Evolutionary conservation across 2,888 invertebrate species (phyloP), one percentile per base, ranked within the genome.

Genomic region (Oscheius sp.): DNA sequence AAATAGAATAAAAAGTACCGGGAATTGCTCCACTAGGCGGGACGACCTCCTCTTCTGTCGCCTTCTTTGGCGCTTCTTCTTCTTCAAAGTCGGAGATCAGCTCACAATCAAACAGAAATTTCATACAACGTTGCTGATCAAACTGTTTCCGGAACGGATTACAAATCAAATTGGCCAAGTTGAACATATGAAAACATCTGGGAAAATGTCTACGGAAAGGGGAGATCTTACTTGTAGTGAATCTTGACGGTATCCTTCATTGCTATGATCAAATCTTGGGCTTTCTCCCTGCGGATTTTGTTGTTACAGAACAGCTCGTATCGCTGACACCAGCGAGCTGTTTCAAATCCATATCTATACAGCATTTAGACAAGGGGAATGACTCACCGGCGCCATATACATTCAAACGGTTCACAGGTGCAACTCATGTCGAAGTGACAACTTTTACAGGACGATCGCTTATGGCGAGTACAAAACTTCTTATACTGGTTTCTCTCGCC

Each of bases 61-160:
- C 18, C 13, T 21, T 21, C 43, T 41, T 61, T 7, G 59, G 18
- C 21, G 61, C 27, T 27, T 61, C 69, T 29, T 84, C 84, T 13
- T 77, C 81, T 16, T 75, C 73, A 70, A 82, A 84, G 29, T 83
- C 81, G 45, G 83, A 83, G 52, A 84, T 81, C 3, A 84, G 63
- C 59, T 84, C 84, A 46, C 84, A 84, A 53, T 84, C 84, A 76
- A 84, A 83, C 16, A 84, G 74, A 66, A 84, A 84, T 78, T 84
- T 84, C 77, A 79, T 83, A 49, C 84, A 84, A 25, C 84, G 71
- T 27, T 78, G 76, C 73, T 78, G 78, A 66, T 84, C 82, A 49
- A 82, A 84, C 68, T 83, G 73, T 29, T 77, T 75, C 9, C 76
- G 68, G 69, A 83, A 84, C 6, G 84, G 84, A 64, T 83, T 77